These are phyloP conservation scores for Acanthosoma haemorrhoidale DNA, from an alignment of 2,888 invertebrate genomes.

Conservation along the genomic window DNA sequence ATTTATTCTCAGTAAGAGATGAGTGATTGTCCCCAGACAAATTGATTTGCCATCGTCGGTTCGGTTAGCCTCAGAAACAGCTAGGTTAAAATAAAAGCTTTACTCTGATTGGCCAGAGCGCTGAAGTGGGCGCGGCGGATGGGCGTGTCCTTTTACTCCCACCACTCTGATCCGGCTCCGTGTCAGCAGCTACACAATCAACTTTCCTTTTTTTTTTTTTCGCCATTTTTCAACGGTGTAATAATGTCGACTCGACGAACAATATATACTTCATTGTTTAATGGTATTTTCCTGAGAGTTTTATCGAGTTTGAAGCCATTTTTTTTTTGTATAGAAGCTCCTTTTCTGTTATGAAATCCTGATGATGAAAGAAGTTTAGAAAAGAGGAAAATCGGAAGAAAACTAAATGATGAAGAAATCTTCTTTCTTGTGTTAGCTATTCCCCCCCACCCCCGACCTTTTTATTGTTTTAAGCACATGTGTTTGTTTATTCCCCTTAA, in stretches of 20 bases:
- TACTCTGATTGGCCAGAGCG: neutral
- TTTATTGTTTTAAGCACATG: no score
- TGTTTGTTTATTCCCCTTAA: no score
- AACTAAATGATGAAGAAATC: neutral
- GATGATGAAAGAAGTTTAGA: neutral
- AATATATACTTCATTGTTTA: no score
- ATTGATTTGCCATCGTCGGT: slow-evolving; percentile 11
- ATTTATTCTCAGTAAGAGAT: neutral
- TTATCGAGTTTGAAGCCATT: neutral
- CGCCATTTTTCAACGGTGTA: no score
- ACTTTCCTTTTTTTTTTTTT: no score
- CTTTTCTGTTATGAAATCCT: neutral
- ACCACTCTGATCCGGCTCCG: neutral
- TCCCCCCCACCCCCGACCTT: no score
- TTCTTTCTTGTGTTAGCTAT: no score
- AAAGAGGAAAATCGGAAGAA: neutral
- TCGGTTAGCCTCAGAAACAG: neutral
- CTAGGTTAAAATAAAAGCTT: slow-evolving; percentile 15
- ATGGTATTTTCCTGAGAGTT: neutral
- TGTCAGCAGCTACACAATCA: neutral
- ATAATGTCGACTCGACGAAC: no score
- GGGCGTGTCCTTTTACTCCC: slow-evolving; percentile 17
- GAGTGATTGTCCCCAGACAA: neutral
- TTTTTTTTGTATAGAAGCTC: neutral
- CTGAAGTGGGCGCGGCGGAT: neutral